Percentiles rank a stretch among this genome's conserved stretches.
These are phyloP conservation scores for Atlantisia rogersi DNA, from an alignment of 2,113 vertebrate genomes.

Conservation along the genomic window DNA sequence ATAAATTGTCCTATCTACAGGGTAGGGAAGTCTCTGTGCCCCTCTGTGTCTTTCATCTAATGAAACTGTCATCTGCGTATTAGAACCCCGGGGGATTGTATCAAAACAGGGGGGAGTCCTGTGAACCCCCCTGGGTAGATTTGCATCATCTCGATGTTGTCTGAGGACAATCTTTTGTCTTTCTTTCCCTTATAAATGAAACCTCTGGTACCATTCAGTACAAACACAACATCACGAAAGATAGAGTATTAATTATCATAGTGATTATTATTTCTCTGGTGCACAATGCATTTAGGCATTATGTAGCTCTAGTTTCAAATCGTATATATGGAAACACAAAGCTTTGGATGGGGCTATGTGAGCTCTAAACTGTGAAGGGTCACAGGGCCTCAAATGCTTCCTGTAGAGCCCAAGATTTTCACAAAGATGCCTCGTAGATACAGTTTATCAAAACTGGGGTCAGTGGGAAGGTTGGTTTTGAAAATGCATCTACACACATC, in stretches of 20 bases:
- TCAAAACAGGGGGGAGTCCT: not conserved
- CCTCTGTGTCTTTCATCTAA: fast-evolving
- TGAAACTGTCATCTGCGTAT: fast-evolving
- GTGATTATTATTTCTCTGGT: not conserved
- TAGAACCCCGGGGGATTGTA: fast-evolving
- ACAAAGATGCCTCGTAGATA: fast-evolving
- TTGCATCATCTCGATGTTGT: fast-evolving
- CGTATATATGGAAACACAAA: not conserved
- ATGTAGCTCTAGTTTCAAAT: not conserved
- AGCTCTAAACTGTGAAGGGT: not conserved
- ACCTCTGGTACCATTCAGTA: fast-evolving
- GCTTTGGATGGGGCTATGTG: fast-evolving
- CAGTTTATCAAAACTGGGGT: not conserved
- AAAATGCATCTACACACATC: not conserved
- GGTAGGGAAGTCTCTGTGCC: fast-evolving
- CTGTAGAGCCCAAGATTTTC: fast-evolving
- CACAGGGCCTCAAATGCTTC: fast-evolving
- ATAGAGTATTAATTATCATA: fast-evolving
- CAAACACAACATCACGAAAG: too few species aligned
- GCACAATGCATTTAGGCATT: fast-evolving
- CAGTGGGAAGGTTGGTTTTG: not conserved
- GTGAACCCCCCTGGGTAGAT: fast-evolving
- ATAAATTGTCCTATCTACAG: fast-evolving
- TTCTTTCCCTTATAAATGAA: not conserved
- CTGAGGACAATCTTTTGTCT: fast-evolving